A percentile compares a stretch with the other conserved stretches of the same genome.
Evolutionary conservation across 2,888 invertebrate species (phyloP).

Genomic region (Drosophila sordidula): DNA sequence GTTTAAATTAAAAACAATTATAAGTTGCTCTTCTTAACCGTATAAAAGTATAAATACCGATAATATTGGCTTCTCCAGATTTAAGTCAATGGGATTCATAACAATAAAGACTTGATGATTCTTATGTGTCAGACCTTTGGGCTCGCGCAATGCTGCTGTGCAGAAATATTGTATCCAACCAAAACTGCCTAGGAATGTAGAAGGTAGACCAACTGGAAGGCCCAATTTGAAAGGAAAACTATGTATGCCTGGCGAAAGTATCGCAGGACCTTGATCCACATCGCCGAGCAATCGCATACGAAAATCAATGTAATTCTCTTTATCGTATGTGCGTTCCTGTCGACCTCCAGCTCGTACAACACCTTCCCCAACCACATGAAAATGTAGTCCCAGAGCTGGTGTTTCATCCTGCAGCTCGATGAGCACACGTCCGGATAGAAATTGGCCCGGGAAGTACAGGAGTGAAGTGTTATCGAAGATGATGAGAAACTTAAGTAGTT

Average conservation of each 20-base stretch:
- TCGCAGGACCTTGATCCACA: slow-evolving; percentile 92
- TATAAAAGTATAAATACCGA: slow-evolving; percentile 87
- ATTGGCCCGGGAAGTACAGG: slow-evolving; percentile 96
- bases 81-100: slow-evolving; percentile 97
- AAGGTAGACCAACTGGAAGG: slow-evolving; percentile 94
- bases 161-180: slow-evolving; percentile 98
- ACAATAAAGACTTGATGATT: slow-evolving; percentile 99
- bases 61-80: slow-evolving; percentile 94
- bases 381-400: slow-evolving; percentile 95
- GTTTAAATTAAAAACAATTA: slow-evolving; percentile 37
- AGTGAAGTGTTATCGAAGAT: slow-evolving; percentile 97
- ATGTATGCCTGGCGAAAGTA: slow-evolving; percentile 96
- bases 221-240: slow-evolving; percentile 97
- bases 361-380: slow-evolving; percentile 97
- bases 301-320: slow-evolving; percentile 97
- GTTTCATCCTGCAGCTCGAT: slow-evolving; percentile 97
- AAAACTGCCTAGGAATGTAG: slow-evolving; percentile 96
- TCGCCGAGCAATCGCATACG: slow-evolving; percentile 96
- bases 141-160: slow-evolving; percentile 94
- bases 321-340: slow-evolving; percentile 94
- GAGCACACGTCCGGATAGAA: slow-evolving; percentile 95
- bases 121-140: slow-evolving; percentile 94
- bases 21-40: slow-evolving; percentile 49
- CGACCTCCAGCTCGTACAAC: slow-evolving; percentile 93
- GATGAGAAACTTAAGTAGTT: slow-evolving; percentile 96